phyloP scores from a whole-genome alignment of 2,888 invertebrate species.

The Homarus gammarus region DNA sequence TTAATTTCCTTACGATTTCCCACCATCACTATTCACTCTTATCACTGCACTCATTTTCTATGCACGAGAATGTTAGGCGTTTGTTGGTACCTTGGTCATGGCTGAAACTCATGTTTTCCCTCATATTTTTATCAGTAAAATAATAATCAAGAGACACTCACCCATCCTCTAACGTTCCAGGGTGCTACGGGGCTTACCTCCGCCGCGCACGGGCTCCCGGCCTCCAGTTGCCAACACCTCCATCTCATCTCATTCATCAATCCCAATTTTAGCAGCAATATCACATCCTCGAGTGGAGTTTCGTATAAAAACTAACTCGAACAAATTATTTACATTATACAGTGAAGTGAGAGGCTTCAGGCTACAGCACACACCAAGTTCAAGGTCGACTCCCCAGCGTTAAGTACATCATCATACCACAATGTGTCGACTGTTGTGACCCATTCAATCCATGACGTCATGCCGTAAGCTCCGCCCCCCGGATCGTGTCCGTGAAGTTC shows the following conservation, averaged over 20 bases:
- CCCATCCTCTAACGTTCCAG: slow-evolving; percentile 76
- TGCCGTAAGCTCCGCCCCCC: slow-evolving; percentile 48
- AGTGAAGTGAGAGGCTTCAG: background rate
- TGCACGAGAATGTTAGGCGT: slow-evolving; percentile 67
- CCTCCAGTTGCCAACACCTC: background rate
- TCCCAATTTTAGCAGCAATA: background rate
- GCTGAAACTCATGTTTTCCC: slow-evolving; percentile 73
- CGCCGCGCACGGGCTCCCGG: slow-evolving; percentile 60
- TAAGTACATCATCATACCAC: slow-evolving; percentile 29
- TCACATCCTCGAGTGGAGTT: too few relatives aligned
- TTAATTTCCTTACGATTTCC: slow-evolving; percentile 43
- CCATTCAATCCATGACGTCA: slow-evolving; percentile 65
- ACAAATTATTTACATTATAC: background rate
- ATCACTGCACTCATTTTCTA: slow-evolving; percentile 65
- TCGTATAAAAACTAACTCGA: too few relatives aligned
- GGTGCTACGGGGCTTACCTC: slow-evolving; percentile 71
- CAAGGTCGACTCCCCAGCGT: background rate
- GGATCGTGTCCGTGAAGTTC: slow-evolving; percentile 54
- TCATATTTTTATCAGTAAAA: slow-evolving; percentile 76
- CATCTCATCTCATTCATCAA: background rate
- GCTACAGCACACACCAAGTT: background rate
- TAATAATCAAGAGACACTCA: slow-evolving; percentile 76
- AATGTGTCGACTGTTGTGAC: slow-evolving; percentile 40
- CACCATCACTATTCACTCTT: slow-evolving; percentile 41
- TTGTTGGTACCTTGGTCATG: slow-evolving; percentile 63